Percentiles rank a stretch among this genome's conserved stretches.
These are phyloP conservation scores for Acanthornis magna DNA, from an alignment of 2,797 vertebrate genomes.

Conservation along the genomic window DNA sequence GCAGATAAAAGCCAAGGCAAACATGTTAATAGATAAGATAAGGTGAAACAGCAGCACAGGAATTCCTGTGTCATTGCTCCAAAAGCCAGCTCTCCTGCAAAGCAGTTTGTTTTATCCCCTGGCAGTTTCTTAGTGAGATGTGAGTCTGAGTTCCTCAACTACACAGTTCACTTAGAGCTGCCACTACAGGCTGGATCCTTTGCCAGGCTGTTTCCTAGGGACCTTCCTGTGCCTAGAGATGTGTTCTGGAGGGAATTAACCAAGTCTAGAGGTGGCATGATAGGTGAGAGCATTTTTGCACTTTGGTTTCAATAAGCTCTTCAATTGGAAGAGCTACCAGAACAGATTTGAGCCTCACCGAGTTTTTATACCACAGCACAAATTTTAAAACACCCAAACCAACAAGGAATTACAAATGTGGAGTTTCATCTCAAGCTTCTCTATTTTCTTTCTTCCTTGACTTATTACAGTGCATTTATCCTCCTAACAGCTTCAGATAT, in stretches of 20 bases:
- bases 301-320: slow-evolving; percentile 5
- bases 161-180: neutral
- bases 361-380: neutral
- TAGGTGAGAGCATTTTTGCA: neutral
- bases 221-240: neutral
- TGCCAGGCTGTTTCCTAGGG: neutral
- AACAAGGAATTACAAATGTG: neutral
- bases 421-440: neutral
- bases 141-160: neutral
- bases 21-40: neutral
- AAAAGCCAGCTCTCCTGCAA: neutral
- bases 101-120: neutral
- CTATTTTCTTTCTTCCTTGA: neutral
- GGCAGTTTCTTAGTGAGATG: neutral
- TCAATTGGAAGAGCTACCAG: slow-evolving; percentile 16
- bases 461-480: neutral
- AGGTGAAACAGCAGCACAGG: neutral
- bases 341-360: neutral
- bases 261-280: neutral
- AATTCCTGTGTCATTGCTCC: neutral
- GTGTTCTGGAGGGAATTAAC: neutral
- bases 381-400: neutral
- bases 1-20: neutral
- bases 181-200: neutral
- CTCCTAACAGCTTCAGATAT: neutral